Conservation (phyloP, 2,113 vertebrate genomes). For the Brachirus orientalis region DNA sequence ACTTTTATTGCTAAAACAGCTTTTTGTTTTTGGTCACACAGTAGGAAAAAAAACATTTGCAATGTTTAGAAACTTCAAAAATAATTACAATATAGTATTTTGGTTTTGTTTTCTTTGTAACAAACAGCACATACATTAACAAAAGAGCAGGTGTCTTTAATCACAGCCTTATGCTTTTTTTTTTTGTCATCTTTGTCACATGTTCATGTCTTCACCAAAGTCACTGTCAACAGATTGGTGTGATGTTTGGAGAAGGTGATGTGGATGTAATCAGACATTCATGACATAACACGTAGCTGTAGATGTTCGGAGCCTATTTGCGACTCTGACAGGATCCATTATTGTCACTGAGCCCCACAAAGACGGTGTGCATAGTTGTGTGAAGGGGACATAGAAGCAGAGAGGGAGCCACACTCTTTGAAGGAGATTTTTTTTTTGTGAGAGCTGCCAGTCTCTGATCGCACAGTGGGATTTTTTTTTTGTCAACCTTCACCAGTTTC, state of each 20-base stretch:
- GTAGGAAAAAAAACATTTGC: too few species aligned
- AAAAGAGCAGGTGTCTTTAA: not conserved
- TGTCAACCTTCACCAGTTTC: constrained; percentile 60
- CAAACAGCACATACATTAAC: too few species aligned
- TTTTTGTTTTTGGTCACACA: too few species aligned
- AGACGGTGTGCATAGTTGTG: constrained; percentile 50
- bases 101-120: too few species aligned
- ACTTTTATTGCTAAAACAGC: too few species aligned
- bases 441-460: constrained; percentile 65
- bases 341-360: constrained; percentile 47
- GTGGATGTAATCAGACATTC: constrained; percentile 38
- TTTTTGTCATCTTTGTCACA: not conserved
- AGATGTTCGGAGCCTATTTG: constrained; percentile 38
- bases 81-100: too few species aligned
- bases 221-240: constrained; percentile 44
- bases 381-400: constrained; percentile 47
- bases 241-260: not conserved
- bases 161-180: not conserved
- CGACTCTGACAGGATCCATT: constrained; percentile 47
- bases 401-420: constrained; percentile 32
- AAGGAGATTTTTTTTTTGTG: constrained; percentile 17
- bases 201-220: constrained; percentile 15
- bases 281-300: constrained; percentile 48
- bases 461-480: constrained; percentile 26
- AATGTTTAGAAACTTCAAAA: too few species aligned